Evolutionary conservation across 2,888 invertebrate genomes (phyloP).

Genomic region (Pollenia amentaria): DNA sequence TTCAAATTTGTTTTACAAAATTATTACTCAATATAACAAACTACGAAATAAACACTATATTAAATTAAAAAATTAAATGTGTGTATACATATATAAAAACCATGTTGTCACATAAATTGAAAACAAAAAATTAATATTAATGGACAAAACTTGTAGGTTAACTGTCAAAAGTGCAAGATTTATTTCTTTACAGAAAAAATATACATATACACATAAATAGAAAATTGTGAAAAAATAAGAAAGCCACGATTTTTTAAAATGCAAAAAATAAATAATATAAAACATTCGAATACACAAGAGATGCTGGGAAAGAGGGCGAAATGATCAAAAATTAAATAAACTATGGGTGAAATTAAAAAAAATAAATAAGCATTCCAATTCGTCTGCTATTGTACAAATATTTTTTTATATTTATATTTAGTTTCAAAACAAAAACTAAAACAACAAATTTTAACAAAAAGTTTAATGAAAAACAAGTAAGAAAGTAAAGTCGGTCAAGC

Average conservation of each 20-base stretch:
- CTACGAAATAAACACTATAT: background rate
- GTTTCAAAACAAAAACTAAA: slow-evolving; percentile 15
- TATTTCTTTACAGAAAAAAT: background rate
- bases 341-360: background rate
- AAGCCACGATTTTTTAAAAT: slow-evolving; percentile 5
- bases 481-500: no score
- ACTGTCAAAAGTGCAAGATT: slow-evolving; percentile 38
- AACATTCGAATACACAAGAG: background rate
- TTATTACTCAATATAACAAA: background rate
- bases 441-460: slow-evolving; percentile 4
- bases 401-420: background rate
- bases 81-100: background rate
- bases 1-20: background rate
- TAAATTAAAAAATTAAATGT: background rate
- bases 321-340: background rate
- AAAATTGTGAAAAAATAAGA: background rate
- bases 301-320: background rate
- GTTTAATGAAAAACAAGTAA: background rate
- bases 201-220: background rate
- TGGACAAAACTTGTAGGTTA: background rate
- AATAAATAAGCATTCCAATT: slow-evolving; percentile 13
- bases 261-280: background rate
- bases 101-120: background rate
- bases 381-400: slow-evolving; percentile 27
- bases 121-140: slow-evolving; percentile 3